Percentiles rank a stretch among this genome's conserved stretches.
These are phyloP conservation scores for Craniophora ligustri DNA, from an alignment of 2,888 invertebrate species.

Conservation along the genomic window DNA sequence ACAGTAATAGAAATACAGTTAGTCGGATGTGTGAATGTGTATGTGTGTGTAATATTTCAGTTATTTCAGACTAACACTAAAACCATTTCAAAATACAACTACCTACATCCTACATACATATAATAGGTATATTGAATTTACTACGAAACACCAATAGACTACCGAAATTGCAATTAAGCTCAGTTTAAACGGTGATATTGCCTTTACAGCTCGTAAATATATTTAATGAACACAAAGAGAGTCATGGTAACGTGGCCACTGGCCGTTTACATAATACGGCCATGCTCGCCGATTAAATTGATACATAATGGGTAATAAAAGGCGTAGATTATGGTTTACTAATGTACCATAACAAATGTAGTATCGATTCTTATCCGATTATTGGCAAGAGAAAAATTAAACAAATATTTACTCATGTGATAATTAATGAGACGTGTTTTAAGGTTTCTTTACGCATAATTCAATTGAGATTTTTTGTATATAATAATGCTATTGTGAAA, in stretches of 20 bases:
- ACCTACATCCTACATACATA: constrained; percentile 17
- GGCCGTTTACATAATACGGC: constrained; percentile 43
- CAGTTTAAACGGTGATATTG: constrained; percentile 22
- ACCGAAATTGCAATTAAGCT: constrained; percentile 32
- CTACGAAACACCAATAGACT: constrained; percentile 19
- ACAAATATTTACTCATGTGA: too few species aligned
- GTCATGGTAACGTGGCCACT: constrained; percentile 32
- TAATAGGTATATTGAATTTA: too few species aligned
- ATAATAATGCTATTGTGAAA: too few species aligned
- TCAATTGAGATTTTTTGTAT: too few species aligned
- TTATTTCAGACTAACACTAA: neutral
- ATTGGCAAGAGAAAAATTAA: neutral
- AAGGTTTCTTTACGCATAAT: too few species aligned
- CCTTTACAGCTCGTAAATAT: constrained; percentile 10
- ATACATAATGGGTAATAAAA: constrained; percentile 36
- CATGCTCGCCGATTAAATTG: constrained; percentile 34
- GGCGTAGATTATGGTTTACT: constrained; percentile 16
- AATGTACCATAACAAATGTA: neutral
- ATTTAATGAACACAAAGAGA: constrained; percentile 31
- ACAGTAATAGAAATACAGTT: too few species aligned
- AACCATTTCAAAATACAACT: constrained; percentile 9
- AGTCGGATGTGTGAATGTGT: too few species aligned
- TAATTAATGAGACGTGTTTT: too few species aligned
- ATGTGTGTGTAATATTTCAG: too few species aligned
- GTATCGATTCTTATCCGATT: neutral